Conservation (phyloP, 2,113 vertebrate genomes). For the Colossoma macropomum region DNA sequence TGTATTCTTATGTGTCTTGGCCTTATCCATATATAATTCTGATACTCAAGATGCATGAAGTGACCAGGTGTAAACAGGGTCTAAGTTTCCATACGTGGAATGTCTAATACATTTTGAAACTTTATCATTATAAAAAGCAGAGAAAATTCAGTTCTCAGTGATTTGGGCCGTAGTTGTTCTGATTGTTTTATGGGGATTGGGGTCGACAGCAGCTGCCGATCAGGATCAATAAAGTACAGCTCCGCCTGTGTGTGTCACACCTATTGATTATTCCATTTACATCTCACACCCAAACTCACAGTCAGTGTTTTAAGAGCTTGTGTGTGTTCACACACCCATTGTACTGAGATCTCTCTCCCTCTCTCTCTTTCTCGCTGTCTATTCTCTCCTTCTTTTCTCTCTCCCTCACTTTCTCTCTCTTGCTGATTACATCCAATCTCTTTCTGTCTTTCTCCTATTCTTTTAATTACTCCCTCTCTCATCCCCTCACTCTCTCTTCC, state of each 20-base stretch:
- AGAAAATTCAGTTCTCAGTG: too few relatives aligned
- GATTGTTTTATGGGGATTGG: not conserved
- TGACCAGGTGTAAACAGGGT: too few relatives aligned
- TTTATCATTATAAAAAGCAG: too few relatives aligned
- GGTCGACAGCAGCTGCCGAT: not conserved
- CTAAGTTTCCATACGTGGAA: too few relatives aligned
- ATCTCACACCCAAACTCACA: slow-evolving; percentile 53
- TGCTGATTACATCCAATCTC: too few relatives aligned
- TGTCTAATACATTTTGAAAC: too few relatives aligned
- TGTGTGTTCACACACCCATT: not conserved
- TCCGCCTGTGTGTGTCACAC: slow-evolving; percentile 54
- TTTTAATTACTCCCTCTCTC: not conserved
- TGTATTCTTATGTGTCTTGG: too few relatives aligned
- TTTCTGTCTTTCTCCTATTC: slow-evolving; percentile 22
- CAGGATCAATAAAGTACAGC: slow-evolving; percentile 68
- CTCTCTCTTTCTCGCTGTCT: slow-evolving; percentile 32
- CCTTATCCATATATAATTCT: too few relatives aligned
- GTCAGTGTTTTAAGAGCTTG: slow-evolving; percentile 21
- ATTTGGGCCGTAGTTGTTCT: not conserved
- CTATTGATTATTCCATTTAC: slow-evolving; percentile 71
- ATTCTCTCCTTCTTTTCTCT: not conserved
- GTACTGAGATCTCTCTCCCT: slow-evolving; percentile 3
- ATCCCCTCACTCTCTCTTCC: slow-evolving; percentile 23
- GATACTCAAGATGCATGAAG: too few relatives aligned
- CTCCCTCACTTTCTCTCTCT: not conserved